phyloP scores from a whole-genome alignment of 2,888 invertebrate species.

The Pterostichus madidus region DNA sequence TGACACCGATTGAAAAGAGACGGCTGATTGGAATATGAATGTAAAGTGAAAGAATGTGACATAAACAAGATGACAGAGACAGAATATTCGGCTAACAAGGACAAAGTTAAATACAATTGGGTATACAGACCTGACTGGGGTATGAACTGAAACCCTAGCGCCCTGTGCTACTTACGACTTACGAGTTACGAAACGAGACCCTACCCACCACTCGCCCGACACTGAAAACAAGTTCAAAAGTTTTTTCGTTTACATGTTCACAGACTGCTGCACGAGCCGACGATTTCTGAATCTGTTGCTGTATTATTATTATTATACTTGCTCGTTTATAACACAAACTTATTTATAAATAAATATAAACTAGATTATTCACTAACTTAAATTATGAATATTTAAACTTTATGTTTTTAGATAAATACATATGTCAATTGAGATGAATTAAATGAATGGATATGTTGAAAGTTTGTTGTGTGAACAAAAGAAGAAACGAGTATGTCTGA shows the following conservation, averaged over 20 bases:
- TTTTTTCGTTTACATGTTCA: constrained; percentile 16
- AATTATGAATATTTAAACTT: too few species aligned
- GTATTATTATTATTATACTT: background rate
- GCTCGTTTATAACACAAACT: background rate
- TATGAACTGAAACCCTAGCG: background rate
- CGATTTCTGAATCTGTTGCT: background rate
- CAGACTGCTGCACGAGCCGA: constrained; percentile 21
- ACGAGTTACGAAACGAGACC: constrained; percentile 10
- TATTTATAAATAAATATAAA: too few species aligned
- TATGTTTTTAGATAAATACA: too few species aligned
- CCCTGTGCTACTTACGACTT: constrained; percentile 25
- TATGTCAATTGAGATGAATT: too few species aligned
- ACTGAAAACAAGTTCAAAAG: constrained; percentile 51
- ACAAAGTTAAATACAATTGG: background rate
- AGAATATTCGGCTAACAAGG: too few species aligned
- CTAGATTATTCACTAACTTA: too few species aligned
- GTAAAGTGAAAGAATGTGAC: background rate
- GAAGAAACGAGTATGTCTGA: too few species aligned
- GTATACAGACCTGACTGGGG: constrained; percentile 36
- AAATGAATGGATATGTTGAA: too few species aligned
- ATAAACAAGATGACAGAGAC: constrained; percentile 10
- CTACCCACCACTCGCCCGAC: constrained; percentile 27
- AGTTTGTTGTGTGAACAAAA: too few species aligned
- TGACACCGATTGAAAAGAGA: too few species aligned
- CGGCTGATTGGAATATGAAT: background rate